Evolutionary conservation across 2,113 vertebrate species (phyloP).

Genomic region (Sminthopsis crassicaudata): DNA sequence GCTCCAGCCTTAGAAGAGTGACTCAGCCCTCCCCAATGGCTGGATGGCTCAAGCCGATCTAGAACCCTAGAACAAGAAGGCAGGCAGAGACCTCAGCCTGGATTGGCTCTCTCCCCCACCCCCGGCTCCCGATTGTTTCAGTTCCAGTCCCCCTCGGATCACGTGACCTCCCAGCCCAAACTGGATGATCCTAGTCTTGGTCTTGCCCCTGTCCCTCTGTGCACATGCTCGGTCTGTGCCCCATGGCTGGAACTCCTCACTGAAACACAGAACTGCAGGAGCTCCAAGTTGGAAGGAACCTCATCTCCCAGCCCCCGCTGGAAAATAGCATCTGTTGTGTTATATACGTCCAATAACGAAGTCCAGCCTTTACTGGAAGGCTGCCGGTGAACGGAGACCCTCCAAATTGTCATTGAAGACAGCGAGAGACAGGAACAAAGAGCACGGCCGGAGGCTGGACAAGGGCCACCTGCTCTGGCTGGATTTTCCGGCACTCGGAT

Average conservation of each 20-base stretch:
- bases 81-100: neutral
- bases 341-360: neutral
- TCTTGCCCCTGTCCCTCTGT: too few species aligned
- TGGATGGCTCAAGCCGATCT: neutral
- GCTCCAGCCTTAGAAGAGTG: neutral
- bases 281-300: neutral
- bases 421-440: neutral
- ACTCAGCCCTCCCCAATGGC: neutral
- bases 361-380: neutral
- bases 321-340: neutral
- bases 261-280: neutral
- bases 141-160: neutral
- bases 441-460: too few species aligned
- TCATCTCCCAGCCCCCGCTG: neutral
- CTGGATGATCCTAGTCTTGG: neutral
- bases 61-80: neutral
- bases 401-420: too few species aligned
- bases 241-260: neutral
- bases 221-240: too few species aligned
- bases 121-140: neutral
- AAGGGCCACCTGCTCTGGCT: neutral
- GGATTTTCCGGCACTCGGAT: neutral
- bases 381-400: neutral
- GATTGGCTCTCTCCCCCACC: neutral
- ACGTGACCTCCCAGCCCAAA: neutral